These are phyloP conservation scores for Dendronephthya gigantea DNA, from an alignment of 64 coral and sea anemone species.

Conservation along the genomic window DNA sequence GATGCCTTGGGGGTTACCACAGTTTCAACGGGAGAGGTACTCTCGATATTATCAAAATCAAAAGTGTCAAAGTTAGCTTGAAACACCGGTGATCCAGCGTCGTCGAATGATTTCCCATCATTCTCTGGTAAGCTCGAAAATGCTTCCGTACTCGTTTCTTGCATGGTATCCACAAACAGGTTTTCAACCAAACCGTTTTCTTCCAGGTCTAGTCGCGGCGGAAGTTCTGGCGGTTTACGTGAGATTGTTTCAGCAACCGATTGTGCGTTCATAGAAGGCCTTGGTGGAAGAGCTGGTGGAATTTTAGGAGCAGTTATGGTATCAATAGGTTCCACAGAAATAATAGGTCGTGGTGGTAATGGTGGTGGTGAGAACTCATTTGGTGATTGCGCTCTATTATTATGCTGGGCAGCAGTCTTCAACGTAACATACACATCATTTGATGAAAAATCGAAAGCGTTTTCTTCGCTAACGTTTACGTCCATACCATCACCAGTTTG, in stretches of 20 bases:
- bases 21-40: neutral
- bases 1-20: neutral
- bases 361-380: conserved; percentile 3
- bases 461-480: neutral
- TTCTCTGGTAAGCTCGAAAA: neutral
- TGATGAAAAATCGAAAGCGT: neutral
- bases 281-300: conserved; percentile 4
- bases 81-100: neutral
- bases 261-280: neutral
- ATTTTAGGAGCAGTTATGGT: neutral
- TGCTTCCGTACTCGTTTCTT: neutral
- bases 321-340: neutral
- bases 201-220: neutral
- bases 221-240: conserved; percentile 9
- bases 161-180: too few relatives aligned
- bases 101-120: neutral
- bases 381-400: neutral
- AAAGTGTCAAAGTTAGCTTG: neutral
- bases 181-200: neutral
- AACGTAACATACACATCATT: conserved; percentile 7
- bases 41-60: neutral
- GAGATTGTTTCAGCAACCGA: neutral
- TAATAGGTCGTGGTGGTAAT: neutral
- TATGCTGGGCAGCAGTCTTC: neutral
- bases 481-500: neutral